Conservation (phyloP, 2,888 invertebrate genomes). For the Stegophylla sp. region DNA sequence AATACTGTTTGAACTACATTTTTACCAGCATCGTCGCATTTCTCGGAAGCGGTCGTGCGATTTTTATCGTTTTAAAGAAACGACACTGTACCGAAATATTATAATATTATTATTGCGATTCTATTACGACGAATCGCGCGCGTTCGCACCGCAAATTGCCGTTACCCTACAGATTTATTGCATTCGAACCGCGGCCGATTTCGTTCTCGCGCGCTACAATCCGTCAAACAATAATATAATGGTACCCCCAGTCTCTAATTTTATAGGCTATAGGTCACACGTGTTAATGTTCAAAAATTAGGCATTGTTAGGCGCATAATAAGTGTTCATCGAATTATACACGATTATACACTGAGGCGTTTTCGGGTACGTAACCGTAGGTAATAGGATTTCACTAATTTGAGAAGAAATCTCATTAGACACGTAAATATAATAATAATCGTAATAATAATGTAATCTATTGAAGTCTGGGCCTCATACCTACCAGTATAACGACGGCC, state of each 20-base stretch:
- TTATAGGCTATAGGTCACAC: slow-evolving; percentile 14
- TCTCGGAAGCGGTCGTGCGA: neutral
- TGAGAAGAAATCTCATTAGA: slow-evolving; percentile 19
- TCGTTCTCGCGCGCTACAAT: neutral
- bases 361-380: neutral
- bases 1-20: neutral
- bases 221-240: no score
- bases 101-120: no score
- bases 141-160: neutral
- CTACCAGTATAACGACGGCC: neutral
- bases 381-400: slow-evolving; percentile 15
- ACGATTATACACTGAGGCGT: neutral
- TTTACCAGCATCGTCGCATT: neutral
- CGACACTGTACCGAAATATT: neutral
- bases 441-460: no score
- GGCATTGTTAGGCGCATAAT: neutral
- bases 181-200: neutral
- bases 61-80: neutral
- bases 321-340: neutral
- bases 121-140: neutral
- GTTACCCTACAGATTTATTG: neutral
- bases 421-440: no score
- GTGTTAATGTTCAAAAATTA: neutral
- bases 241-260: neutral
- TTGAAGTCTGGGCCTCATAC: no score